Base-by-base conservation (phyloP, 2,888 invertebrate species). In the Zygaena filipendulae region DNA sequence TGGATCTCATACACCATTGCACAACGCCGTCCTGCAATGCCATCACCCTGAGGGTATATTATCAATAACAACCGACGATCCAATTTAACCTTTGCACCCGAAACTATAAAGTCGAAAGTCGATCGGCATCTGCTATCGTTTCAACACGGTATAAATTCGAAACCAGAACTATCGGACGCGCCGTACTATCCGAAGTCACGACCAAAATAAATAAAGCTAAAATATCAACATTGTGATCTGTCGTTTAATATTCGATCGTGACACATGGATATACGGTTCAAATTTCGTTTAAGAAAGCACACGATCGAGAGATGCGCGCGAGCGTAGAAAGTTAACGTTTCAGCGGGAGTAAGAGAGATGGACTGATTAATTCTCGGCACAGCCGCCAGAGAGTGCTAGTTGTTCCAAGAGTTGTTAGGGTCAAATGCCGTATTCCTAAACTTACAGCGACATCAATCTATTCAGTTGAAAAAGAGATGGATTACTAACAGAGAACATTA, bases 181-280 rank as follows among this genome's bases (percentile, higher is more conserved):
- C 5, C 9, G n/a, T 9, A 11, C 16, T 16, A 16, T 7, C 16
- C 16, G 7, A 4, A 67, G 72, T 77, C 77, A 77, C 77, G 77
- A 75, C 47, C 52, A 56, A 64, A 64, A 70, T 75, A 72, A 75
- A 75, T 74, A 67, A 67, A 58, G 52, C 40, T 51, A 52, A 59
- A 63, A 16, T 16, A 4, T 16, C 16, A 16, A 16, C 16, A n/a
- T n/a, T n/a, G n/a, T n/a, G n/a, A n/a, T n/a, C n/a, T n/a, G n/a
- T n/a, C n/a, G n/a, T n/a, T n/a, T n/a, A n/a, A n/a, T n/a, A n/a
- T n/a, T n/a, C n/a, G n/a, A n/a, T n/a, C n/a, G n/a, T n/a, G n/a
- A n/a, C n/a, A n/a, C n/a, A n/a, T n/a, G n/a, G n/a, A n/a, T n/a
- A n/a, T n/a, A n/a, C n/a, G n/a, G n/a, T n/a, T n/a, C n/a, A n/a